Conservation (phyloP, 2,113 vertebrate genomes). For the Pachypanchax playfairii region DNA sequence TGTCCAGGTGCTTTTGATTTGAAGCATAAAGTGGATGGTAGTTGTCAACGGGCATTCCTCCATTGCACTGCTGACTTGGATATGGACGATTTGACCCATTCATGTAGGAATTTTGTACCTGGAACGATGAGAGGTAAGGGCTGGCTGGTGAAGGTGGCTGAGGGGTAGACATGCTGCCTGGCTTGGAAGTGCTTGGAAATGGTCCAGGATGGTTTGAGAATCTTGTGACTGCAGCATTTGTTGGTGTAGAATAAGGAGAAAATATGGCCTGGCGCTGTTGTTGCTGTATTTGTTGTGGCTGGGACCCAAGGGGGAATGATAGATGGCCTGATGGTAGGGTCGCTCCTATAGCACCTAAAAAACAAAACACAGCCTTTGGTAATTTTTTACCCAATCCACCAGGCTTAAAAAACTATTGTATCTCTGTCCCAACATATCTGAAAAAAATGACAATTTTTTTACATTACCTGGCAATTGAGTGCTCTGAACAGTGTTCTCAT, state of each 20-base stretch:
- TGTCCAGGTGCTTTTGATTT: conserved; percentile 86
- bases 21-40: conserved; percentile 84
- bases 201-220: conserved; percentile 78
- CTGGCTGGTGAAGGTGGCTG: conserved; percentile 81
- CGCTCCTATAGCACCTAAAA: conserved; percentile 61
- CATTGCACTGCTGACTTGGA: conserved; percentile 88
- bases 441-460: too few relatives aligned
- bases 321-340: conserved; percentile 65
- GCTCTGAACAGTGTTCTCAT: conserved; percentile 72
- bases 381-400: neutral
- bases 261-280: conserved; percentile 78
- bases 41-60: conserved; percentile 84
- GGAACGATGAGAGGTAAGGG: conserved; percentile 82
- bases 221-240: conserved; percentile 81
- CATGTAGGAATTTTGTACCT: conserved; percentile 83
- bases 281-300: conserved; percentile 73
- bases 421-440: too few relatives aligned
- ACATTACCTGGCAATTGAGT: conserved; percentile 69
- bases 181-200: conserved; percentile 83
- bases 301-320: conserved; percentile 67
- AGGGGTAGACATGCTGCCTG: conserved; percentile 75
- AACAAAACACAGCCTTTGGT: conserved; percentile 3
- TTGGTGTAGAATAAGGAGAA: conserved; percentile 79
- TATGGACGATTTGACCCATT: conserved; percentile 87
- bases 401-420: too few relatives aligned